phyloP scores from a whole-genome alignment of 2,888 invertebrate species.

The Heliconius ismenius region DNA sequence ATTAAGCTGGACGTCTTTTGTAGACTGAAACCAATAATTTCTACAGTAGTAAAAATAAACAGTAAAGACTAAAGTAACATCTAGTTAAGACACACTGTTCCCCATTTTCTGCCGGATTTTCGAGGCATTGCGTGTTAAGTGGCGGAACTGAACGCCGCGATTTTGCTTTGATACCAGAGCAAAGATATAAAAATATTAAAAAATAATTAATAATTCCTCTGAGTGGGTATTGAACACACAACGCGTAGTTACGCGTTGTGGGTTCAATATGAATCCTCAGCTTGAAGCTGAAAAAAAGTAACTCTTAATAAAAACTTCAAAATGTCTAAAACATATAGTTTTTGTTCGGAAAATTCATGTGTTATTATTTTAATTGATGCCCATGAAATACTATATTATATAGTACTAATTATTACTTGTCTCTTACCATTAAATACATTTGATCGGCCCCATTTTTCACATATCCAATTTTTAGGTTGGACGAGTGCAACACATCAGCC shows the following conservation, averaged over 20 bases:
- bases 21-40: constrained; percentile 62
- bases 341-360: neutral
- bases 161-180: no score
- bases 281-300: neutral
- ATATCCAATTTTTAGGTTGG: constrained; percentile 83
- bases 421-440: constrained; percentile 82
- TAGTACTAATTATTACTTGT: neutral
- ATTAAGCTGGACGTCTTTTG: constrained; percentile 78
- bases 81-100: no score
- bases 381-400: neutral
- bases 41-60: no score
- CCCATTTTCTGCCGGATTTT: no score
- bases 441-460: constrained; percentile 83
- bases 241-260: no score
- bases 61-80: no score
- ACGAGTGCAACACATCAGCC: constrained; percentile 79
- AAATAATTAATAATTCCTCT: no score
- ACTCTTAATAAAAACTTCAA: neutral
- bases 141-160: no score
- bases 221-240: no score
- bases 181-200: no score
- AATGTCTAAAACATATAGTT: no score
- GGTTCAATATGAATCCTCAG: neutral
- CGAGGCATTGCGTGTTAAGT: no score
- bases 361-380: neutral